phyloP scores from a whole-genome alignment of 2,797 vertebrate species.

The Pempheris klunzingeri region DNA sequence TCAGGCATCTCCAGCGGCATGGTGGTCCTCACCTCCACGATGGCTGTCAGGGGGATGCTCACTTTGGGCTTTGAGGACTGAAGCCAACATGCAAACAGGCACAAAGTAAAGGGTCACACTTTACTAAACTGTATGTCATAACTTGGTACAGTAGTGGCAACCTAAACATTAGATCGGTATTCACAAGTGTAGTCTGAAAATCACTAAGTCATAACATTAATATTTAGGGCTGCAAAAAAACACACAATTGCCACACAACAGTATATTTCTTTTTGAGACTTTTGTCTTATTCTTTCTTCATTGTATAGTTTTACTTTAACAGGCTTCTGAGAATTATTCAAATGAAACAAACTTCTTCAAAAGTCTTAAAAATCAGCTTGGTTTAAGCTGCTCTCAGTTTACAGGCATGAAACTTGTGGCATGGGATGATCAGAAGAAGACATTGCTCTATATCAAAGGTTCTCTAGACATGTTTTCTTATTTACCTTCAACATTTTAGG shows the following conservation, averaged over 20 bases:
- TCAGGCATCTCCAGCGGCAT: conserved; percentile 99
- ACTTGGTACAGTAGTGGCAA: neutral
- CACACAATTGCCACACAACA: neutral
- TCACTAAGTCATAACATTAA: neutral
- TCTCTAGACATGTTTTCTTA: neutral
- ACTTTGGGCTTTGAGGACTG: conserved; percentile 97
- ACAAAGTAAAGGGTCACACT: conserved; percentile 11
- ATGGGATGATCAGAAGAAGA: too few species aligned
- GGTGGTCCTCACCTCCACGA: conserved; percentile 97
- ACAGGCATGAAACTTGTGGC: neutral
- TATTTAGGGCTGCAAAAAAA: neutral
- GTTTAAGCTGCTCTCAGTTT: neutral
- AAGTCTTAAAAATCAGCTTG: neutral
- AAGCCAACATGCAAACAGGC: conserved; percentile 30
- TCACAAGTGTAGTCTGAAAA: neutral
- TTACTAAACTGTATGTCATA: neutral
- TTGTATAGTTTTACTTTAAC: neutral
- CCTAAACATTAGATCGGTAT: neutral
- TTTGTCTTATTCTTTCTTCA: neutral
- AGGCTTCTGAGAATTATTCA: neutral
- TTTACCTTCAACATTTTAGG: neutral
- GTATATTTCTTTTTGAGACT: neutral
- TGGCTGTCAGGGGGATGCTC: conserved; percentile 94
- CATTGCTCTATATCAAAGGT: too few species aligned
- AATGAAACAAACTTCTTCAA: neutral